A percentile compares a stretch with the other conserved stretches of the same genome.
These are phyloP conservation scores for Pollenia amentaria DNA, from an alignment of 2,888 invertebrate species.

Conservation along the genomic window DNA sequence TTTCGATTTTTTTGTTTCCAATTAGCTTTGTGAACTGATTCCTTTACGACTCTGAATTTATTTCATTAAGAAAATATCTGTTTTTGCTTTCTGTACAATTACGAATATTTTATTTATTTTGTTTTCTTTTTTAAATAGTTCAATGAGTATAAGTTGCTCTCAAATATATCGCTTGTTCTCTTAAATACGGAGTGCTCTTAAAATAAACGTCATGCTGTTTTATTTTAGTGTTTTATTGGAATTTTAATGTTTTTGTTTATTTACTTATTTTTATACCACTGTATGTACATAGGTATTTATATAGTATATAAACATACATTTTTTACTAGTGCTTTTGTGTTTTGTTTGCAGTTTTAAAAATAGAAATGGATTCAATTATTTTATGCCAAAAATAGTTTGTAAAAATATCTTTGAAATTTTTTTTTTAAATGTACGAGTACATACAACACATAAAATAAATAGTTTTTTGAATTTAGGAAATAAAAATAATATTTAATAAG, in stretches of 20 bases:
- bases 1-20: too few species aligned
- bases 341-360: conserved; percentile 44
- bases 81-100: too few species aligned
- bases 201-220: conserved; percentile 1
- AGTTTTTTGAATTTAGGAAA: too few species aligned
- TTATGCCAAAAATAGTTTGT: conserved; percentile 49
- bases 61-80: too few species aligned
- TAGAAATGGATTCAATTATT: conserved; percentile 52
- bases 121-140: neutral
- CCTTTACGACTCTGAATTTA: too few species aligned
- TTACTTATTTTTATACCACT: neutral
- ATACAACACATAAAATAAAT: neutral
- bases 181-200: neutral
- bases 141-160: neutral
- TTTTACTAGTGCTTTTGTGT: neutral
- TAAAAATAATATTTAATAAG: too few species aligned
- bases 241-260: conserved; percentile 23
- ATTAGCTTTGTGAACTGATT: too few species aligned
- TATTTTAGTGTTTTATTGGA: neutral
- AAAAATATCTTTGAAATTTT: conserved; percentile 35
- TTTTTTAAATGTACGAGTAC: neutral
- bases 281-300: too few species aligned
- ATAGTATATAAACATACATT: too few species aligned
- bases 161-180: neutral
- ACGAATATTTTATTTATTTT: too few species aligned